Base-by-base conservation (phyloP, 2,888 invertebrate genomes). In the Nemotelus pantherinus region DNA sequence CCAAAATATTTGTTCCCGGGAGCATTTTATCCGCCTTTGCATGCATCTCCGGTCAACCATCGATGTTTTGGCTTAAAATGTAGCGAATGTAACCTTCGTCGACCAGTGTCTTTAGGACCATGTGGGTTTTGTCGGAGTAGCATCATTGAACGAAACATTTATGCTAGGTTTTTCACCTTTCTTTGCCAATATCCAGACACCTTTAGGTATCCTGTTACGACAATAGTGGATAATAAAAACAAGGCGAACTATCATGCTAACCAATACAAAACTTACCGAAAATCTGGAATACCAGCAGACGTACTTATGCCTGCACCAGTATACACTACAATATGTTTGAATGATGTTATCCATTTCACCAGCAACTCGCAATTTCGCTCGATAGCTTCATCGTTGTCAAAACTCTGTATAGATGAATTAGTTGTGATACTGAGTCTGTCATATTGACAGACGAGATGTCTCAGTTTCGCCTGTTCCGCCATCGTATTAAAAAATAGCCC, bases 281-380 rank as follows among this genome's bases (percentile, higher is more conserved):
- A 96, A 87, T 96, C 96, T 41, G 96, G 96, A 83, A 96, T 96
- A 43, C 96, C 96, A 70, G 95, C 95, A 43, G 95, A 91, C 43
- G 98, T 98, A 83, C 97, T 97, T 79, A 98, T 95, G 0, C 98
- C 98, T 79, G 98, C 98, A 5, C 99, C 99, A 2, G 98, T 98
- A 85, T 98, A 97, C 3, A 98, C 91, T 4, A 99, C 97, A 76
- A 95, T 92, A 89, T 96, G 95, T 81, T 93, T 91, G 41, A 96
- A 90, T 79, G 90, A 88, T 83, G 88, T 89, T 74, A 98, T 92
- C 88, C 94, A 91, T 80, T 93, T 89, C 0, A 93, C 92, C 60
- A 95, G 88, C 77, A 91, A 86, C 70, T 89, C 88, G 83, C 94
- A 92, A 88, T 97, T 97, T 81, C 90, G 88, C 78, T 91, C 89